Conservation (phyloP, 2,888 invertebrate genomes). For the Polylopha cassiicola region DNA sequence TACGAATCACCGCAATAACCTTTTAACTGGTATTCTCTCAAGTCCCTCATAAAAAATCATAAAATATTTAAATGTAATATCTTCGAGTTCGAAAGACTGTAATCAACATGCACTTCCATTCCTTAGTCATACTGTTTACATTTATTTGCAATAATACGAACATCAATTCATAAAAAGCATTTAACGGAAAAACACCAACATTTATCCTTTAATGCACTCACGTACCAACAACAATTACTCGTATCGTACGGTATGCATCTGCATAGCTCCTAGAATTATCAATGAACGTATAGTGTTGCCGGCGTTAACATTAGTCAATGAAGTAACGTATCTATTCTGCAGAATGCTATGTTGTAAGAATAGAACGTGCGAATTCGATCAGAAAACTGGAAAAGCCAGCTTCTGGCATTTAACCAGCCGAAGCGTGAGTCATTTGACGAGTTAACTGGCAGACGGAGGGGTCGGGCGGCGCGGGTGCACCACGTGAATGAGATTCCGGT, state of each 20-base stretch:
- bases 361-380: conserved; percentile 68
- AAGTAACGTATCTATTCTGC: conserved; percentile 28
- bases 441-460: conserved; percentile 61
- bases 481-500: conserved; percentile 75
- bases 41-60: too few relatives aligned
- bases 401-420: conserved; percentile 70
- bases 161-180: conserved; percentile 12
- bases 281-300: conserved; percentile 5
- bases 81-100: too few relatives aligned
- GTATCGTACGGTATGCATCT: conserved; percentile 5
- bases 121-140: too few relatives aligned
- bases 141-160: neutral
- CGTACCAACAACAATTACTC: conserved; percentile 3
- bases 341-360: conserved; percentile 43
- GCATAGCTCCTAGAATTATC: neutral
- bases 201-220: too few relatives aligned
- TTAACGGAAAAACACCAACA: conserved; percentile 10
- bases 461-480: conserved; percentile 58
- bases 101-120: too few relatives aligned
- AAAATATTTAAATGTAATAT: too few relatives aligned
- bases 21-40: too few relatives aligned
- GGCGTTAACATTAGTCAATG: conserved; percentile 25
- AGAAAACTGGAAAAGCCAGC: conserved; percentile 75
- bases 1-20: too few relatives aligned
- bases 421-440: conserved; percentile 75